Evolutionary conservation across 2,888 invertebrate genomes (phyloP).

Genomic region (Serrognathus titanus): DNA sequence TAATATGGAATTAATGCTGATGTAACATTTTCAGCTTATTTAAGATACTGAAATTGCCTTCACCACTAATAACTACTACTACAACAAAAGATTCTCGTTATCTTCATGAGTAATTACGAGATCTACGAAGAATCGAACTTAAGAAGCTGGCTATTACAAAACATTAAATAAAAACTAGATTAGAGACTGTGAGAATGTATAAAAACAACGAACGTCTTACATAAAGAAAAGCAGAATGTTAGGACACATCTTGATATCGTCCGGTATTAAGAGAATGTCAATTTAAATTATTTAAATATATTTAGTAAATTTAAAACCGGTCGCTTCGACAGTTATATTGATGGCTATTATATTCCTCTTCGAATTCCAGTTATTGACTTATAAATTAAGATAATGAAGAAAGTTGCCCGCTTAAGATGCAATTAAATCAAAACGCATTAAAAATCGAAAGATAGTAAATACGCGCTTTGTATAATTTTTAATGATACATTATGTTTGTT

Average conservation of each 20-base stretch:
- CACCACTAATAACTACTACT: too few relatives aligned
- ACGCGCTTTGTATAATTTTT: conserved; percentile 6
- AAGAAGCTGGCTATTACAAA: too few relatives aligned
- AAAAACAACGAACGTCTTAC: not conserved
- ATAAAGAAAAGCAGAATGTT: conserved; percentile 8
- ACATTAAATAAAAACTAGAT: too few relatives aligned
- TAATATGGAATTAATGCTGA: too few relatives aligned
- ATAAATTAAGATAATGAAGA: conserved; percentile 45
- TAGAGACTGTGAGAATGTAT: too few relatives aligned
- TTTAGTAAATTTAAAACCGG: conserved; percentile 42
- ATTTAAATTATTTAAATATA: conserved; percentile 45
- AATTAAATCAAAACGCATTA: conserved; percentile 13
- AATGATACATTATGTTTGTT: conserved; percentile 14
- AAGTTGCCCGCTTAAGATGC: conserved; percentile 26
- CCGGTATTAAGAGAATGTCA: conserved; percentile 45
- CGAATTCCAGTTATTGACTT: conserved; percentile 36
- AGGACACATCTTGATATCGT: conserved; percentile 34
- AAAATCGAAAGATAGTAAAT: conserved; percentile 12
- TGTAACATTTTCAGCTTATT: too few relatives aligned
- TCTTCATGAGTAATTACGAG: too few relatives aligned
- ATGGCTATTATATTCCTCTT: conserved; percentile 36
- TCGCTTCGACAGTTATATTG: conserved; percentile 36
- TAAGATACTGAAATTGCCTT: too few relatives aligned
- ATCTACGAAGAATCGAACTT: too few relatives aligned
- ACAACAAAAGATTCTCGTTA: too few relatives aligned